Evolutionary conservation across 2,113 vertebrate species (phyloP).

Genomic region (Brachyhypopomus gauderio): DNA sequence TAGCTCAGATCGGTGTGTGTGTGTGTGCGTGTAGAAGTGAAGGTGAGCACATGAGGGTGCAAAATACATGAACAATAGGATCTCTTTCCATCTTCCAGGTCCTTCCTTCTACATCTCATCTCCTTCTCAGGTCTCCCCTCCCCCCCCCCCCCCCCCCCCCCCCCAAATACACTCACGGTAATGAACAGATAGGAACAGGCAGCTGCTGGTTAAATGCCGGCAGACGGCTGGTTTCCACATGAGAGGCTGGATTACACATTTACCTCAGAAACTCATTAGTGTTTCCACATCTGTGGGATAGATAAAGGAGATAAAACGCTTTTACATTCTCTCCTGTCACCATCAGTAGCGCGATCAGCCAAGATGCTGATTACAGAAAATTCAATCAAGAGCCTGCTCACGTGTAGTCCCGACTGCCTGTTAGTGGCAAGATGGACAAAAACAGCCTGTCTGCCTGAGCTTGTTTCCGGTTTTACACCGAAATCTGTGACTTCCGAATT

Average conservation of each 20-base stretch:
- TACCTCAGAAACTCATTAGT: conserved; percentile 33
- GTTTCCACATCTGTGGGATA: conserved; percentile 40
- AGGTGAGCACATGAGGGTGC: no score
- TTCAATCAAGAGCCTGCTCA: background rate
- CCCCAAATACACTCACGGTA: background rate
- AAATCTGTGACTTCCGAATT: no score
- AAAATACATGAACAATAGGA: no score
- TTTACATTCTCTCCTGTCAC: conserved; percentile 17
- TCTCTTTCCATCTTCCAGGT: background rate
- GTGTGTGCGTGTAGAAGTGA: background rate
- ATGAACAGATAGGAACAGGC: conserved; percentile 21
- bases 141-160: no score
- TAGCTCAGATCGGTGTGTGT: no score
- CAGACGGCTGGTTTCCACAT: conserved; percentile 42
- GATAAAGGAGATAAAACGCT: conserved; percentile 30
- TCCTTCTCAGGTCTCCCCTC: background rate
- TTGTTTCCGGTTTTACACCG: no score
- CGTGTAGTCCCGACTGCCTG: no score
- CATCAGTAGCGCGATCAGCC: background rate
- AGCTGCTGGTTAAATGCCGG: conserved; percentile 47
- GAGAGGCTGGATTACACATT: conserved; percentile 37
- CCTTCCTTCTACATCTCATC: background rate
- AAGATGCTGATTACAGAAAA: conserved; percentile 6
- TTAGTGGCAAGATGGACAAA: background rate
- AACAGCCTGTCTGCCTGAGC: no score